A percentile compares a stretch with the other conserved stretches of the same genome.
Conservation (phyloP, 2,113 vertebrate species). For the Abramis brama region DNA sequence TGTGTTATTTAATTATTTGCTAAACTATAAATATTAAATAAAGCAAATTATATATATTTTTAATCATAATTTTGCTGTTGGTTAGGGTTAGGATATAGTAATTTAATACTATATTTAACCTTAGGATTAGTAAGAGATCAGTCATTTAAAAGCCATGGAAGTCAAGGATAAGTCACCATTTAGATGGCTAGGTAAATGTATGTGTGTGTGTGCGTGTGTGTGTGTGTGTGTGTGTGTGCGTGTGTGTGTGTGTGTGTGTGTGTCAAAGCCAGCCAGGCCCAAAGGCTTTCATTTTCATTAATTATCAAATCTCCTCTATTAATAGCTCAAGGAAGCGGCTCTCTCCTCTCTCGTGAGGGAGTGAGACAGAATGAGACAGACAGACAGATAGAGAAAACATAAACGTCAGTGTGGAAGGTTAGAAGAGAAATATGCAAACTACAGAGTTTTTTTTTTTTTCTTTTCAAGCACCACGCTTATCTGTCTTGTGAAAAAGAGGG, state of each 20-base stretch:
- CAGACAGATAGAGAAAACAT: conserved; percentile 36
- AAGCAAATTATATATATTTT: background rate
- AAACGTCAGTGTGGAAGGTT: conserved; percentile 40
- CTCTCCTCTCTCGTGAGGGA: conserved; percentile 31
- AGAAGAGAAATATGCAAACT: conserved; percentile 75
- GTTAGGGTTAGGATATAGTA: background rate
- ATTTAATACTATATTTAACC: conserved; percentile 5
- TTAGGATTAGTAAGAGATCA: background rate
- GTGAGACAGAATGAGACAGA: conserved; percentile 50
- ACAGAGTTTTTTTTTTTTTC: conserved; percentile 60
- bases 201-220: conserved; percentile 19
- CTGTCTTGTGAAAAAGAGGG: conserved; percentile 61
- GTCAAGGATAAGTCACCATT: conserved; percentile 3
- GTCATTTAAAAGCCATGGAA: background rate
- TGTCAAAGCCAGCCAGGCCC: conserved; percentile 57
- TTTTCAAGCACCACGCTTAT: conserved; percentile 61
- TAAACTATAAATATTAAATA: background rate
- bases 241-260: conserved; percentile 35
- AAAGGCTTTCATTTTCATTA: conserved; percentile 72
- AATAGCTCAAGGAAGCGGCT: conserved; percentile 72
- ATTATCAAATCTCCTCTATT: conserved; percentile 77
- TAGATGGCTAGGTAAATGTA: conserved; percentile 12
- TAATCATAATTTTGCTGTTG: background rate
- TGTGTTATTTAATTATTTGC: background rate
- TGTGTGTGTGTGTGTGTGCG: conserved; percentile 32